Percentiles rank a stretch among this genome's conserved stretches.
Evolutionary conservation across 2,888 invertebrate species (phyloP).

Genomic region (Coenonympha glycerion): DNA sequence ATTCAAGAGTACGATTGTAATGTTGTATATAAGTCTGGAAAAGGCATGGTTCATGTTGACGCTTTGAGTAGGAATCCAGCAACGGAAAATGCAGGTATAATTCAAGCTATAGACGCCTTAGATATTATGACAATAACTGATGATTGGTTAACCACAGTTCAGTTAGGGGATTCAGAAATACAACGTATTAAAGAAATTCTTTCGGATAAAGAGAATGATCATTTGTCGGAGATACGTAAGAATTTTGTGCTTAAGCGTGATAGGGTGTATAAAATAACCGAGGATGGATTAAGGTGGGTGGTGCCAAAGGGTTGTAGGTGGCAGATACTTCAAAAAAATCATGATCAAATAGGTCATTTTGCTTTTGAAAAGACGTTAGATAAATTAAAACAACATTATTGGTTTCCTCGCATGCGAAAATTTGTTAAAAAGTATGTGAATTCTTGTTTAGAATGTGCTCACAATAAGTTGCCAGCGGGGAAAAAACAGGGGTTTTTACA

Average conservation of each 20-base stretch:
- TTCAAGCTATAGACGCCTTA: neutral
- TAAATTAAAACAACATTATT: no score
- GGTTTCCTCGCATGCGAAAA: no score
- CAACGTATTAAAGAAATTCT: neutral
- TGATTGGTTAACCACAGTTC: neutral
- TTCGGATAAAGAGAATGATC: no score
- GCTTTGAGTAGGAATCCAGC: neutral
- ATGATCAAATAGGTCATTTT: no score
- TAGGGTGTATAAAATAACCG: neutral
- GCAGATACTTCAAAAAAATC: no score
- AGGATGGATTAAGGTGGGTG: neutral
- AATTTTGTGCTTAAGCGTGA: neutral
- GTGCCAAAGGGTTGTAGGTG: neutral
- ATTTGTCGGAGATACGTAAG: neutral
- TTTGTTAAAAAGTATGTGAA: no score
- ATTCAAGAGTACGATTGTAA: neutral
- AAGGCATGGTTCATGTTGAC: neutral
- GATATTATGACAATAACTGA: no score
- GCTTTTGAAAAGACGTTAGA: no score
- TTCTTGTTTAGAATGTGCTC: no score
- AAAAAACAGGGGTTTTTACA: no score
- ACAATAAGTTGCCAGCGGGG: no score
- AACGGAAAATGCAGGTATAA: neutral
- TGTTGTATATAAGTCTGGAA: neutral
- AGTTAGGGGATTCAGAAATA: neutral